A percentile compares a stretch with the other conserved stretches of the same genome.
phyloP scores from a whole-genome alignment of 2,797 vertebrate genomes.

The Morus bassanus region DNA sequence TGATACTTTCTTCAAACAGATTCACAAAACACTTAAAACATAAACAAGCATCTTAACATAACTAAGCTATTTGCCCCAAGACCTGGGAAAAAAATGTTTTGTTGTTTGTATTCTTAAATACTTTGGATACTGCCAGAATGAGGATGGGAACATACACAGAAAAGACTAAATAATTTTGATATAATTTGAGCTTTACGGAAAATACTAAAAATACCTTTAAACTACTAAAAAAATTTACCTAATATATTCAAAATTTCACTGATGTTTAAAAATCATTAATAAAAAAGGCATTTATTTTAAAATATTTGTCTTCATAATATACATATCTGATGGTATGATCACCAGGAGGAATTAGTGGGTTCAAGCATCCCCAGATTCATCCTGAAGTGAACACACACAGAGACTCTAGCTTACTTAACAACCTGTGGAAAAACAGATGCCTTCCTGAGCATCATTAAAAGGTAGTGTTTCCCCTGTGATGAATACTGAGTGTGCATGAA shows the following conservation, averaged over 20 bases:
- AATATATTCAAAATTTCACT: neutral
- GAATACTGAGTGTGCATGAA: neutral
- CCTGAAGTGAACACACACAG: slow-evolving; percentile 15
- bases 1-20: slow-evolving; percentile 46
- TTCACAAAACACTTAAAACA: slow-evolving; percentile 57
- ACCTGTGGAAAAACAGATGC: neutral
- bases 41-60: slow-evolving; percentile 38
- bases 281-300: neutral
- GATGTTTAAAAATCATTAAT: neutral
- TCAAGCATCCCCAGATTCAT: neutral
- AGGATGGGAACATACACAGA: neutral
- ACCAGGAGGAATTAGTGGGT: neutral
- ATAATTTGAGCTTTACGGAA: neutral
- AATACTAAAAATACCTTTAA: slow-evolving; percentile 28
- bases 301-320: neutral
- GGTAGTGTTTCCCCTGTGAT: neutral
- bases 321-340: neutral
- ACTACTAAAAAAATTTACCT: neutral
- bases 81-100: neutral
- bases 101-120: neutral
- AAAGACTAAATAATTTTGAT: neutral
- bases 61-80: neutral
- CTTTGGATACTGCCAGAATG: neutral
- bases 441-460: neutral
- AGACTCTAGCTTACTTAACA: neutral